A percentile compares a stretch with the other conserved stretches of the same genome.
Evolutionary conservation across 1,140 invertebrate genomes (phyloP).

Genomic region (Adoxophyes honmai): DNA sequence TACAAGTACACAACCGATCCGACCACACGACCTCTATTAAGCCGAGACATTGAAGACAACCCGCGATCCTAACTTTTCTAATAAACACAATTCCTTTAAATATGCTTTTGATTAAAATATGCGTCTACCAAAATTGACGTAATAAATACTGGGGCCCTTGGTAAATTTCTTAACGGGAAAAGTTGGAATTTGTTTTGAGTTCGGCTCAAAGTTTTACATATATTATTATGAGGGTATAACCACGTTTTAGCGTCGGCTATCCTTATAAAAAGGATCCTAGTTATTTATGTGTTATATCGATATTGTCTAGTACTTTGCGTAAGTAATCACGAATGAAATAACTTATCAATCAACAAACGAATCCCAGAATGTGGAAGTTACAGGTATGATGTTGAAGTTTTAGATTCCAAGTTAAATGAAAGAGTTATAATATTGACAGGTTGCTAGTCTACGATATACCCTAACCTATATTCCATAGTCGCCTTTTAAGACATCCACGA

Average conservation of each 20-base stretch:
- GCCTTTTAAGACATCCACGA: too few species aligned
- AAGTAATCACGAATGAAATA: too few species aligned
- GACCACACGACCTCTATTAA: neutral
- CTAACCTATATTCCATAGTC: too few species aligned
- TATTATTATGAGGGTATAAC: neutral
- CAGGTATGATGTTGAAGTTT: too few species aligned
- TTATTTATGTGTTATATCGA: too few species aligned
- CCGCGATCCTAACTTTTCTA: neutral
- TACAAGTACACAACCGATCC: neutral
- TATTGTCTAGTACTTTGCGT: too few species aligned
- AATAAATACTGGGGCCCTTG: neutral
- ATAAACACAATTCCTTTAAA: conserved; percentile 12
- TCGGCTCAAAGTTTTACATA: neutral
- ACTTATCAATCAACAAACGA: too few species aligned
- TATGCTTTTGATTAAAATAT: conserved; percentile 10
- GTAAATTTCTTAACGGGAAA: conserved; percentile 9
- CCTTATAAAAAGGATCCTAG: too few species aligned
- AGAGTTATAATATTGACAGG: too few species aligned
- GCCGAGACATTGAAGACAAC: neutral
- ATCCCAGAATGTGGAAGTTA: too few species aligned
- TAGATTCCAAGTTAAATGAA: too few species aligned
- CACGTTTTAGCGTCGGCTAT: conserved; percentile 21
- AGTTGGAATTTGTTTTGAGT: conserved; percentile 10
- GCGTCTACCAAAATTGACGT: conserved; percentile 9
- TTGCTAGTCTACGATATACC: too few species aligned